A percentile compares a stretch with the other conserved stretches of the same genome.
These are phyloP conservation scores for Orthosia cruda DNA, from an alignment of 2,888 invertebrate genomes.

Conservation along the genomic window DNA sequence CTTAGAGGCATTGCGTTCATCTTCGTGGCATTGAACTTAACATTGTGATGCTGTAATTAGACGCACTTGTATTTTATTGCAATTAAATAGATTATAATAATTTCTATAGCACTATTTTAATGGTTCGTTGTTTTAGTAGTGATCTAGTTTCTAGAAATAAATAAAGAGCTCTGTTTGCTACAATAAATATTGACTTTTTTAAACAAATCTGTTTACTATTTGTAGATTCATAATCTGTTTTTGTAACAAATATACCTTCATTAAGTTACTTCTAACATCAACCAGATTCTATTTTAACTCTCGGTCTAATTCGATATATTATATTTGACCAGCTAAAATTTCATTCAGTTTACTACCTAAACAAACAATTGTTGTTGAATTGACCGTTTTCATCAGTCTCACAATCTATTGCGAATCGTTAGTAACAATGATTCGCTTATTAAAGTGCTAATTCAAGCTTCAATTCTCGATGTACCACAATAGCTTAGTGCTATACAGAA, in stretches of 20 bases:
- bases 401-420: neutral
- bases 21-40: slow-evolving; percentile 77
- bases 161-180: neutral
- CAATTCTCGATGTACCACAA: neutral
- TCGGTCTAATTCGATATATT: neutral
- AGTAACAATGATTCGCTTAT: neutral
- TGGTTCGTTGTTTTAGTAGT: neutral
- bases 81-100: slow-evolving; percentile 33
- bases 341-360: neutral
- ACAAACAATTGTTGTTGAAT: neutral
- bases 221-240: neutral
- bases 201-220: slow-evolving; percentile 19
- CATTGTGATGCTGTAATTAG: slow-evolving; percentile 63
- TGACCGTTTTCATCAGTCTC: neutral
- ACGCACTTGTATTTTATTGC: slow-evolving; percentile 38
- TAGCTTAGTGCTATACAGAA: neutral
- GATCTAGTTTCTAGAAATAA: slow-evolving; percentile 18
- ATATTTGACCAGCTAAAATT: neutral
- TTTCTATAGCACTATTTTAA: neutral
- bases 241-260: neutral
- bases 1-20: slow-evolving; percentile 57
- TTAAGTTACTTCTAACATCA: neutral
- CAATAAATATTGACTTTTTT: neutral
- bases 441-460: neutral
- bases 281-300: neutral